phyloP scores from a whole-genome alignment of 2,888 invertebrate species.

The Eurytoma adleriae region DNA sequence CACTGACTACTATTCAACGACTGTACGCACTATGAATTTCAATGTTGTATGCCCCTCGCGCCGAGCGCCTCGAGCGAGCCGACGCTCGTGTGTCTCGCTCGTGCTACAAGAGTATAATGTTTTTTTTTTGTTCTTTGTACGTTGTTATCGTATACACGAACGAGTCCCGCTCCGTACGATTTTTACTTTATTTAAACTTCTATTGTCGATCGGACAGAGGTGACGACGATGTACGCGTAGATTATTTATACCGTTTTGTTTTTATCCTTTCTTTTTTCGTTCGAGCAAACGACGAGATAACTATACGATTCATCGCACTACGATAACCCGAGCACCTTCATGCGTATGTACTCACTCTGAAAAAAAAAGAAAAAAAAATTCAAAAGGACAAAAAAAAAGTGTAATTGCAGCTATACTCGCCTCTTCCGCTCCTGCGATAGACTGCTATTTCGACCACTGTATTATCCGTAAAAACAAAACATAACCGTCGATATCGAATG shows the following conservation, averaged over 20 bases:
- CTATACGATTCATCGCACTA: slow-evolving; percentile 37
- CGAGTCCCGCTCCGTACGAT: slow-evolving; percentile 5
- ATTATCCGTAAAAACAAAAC: neutral
- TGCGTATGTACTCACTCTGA: slow-evolving; percentile 12
- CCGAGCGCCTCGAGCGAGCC: too few relatives aligned
- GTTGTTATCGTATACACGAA: slow-evolving; percentile 40
- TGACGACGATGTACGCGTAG: slow-evolving; percentile 8
- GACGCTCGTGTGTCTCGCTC: neutral
- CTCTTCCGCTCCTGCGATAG: slow-evolving; percentile 40
- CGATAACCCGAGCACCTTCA: slow-evolving; percentile 23
- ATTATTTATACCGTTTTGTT: slow-evolving; percentile 47
- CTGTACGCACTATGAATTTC: neutral
- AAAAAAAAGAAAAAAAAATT: slow-evolving; percentile 14
- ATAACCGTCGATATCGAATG: slow-evolving; percentile 38
- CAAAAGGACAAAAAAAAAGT: slow-evolving; percentile 8
- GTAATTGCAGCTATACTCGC: slow-evolving; percentile 28
- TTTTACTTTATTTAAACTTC: slow-evolving; percentile 35
- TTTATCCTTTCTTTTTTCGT: slow-evolving; percentile 2
- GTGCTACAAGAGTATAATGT: slow-evolving; percentile 19
- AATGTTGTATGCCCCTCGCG: slow-evolving; percentile 15
- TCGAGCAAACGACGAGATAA: slow-evolving; percentile 6
- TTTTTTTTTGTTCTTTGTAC: slow-evolving; percentile 27
- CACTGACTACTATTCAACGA: slow-evolving; percentile 14
- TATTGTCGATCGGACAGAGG: slow-evolving; percentile 6
- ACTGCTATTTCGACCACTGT: slow-evolving; percentile 23